Evolutionary conservation across 2,113 vertebrate species (phyloP).

Genomic region (Mirza zaza): DNA sequence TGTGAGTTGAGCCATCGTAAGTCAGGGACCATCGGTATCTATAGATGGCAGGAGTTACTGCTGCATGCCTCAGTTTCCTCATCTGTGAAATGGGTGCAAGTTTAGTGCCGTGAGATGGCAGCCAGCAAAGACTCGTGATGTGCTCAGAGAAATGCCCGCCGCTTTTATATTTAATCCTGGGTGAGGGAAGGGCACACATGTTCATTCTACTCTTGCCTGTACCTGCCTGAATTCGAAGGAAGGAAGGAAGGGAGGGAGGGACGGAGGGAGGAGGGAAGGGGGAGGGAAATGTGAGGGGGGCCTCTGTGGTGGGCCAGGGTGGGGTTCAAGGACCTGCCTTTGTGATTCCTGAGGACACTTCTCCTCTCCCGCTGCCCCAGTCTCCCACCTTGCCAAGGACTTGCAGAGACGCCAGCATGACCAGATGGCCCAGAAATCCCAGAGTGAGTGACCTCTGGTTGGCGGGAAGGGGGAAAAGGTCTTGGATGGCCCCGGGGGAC

Average conservation of each 20-base stretch:
- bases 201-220: not conserved
- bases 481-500: not conserved
- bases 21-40: not conserved
- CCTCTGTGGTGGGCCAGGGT: not conserved
- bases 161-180: not conserved
- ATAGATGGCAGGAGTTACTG: too few relatives aligned
- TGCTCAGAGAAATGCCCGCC: not conserved
- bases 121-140: not conserved
- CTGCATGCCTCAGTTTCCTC: not conserved
- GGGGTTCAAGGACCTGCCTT: not conserved
- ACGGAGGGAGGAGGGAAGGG: too few relatives aligned
- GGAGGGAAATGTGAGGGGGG: too few relatives aligned
- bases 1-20: not conserved
- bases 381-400: constrained; percentile 65
- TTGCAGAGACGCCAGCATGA: constrained; percentile 40
- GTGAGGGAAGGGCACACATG: too few relatives aligned
- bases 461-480: too few relatives aligned
- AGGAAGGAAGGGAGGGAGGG: not conserved
- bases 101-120: not conserved
- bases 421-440: constrained; percentile 38
- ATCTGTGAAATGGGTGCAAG: not conserved
- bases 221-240: not conserved
- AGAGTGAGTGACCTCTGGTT: constrained; percentile 20
- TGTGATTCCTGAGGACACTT: not conserved
- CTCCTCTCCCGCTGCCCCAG: not conserved